Base-by-base conservation (phyloP, 2,113 vertebrate genomes). In the Tympanuchus pallidicinctus region DNA sequence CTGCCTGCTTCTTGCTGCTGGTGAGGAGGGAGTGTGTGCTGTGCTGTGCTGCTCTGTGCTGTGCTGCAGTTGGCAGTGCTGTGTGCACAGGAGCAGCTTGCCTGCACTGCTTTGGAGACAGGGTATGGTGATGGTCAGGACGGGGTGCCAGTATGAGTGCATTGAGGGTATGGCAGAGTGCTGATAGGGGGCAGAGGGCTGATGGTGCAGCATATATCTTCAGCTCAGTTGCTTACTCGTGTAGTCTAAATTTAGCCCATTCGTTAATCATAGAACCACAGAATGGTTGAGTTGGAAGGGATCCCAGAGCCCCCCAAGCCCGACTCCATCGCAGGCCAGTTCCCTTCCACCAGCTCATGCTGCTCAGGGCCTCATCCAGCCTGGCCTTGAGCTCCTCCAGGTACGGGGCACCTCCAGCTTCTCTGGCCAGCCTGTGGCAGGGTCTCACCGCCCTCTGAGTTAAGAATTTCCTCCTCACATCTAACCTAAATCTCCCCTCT, bases 31-130 rank as follows among this genome's bases (percentile, higher is more conserved):
- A 40, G 28, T 2, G 30, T 8, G 17, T 24, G 71, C 19, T 28
- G 74, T 25, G 61, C 48, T 1, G 0, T 0, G 5, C 40, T 1
- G 0, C 0, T 5, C 32, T 38, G 0, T 0, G 5, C 40, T 1
- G 0, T 0, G 4, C 32, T 38, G n/a, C 42, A 47, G 47, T 27
- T 27, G 54, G 11, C 4, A 3, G 18, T 38, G 48, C 13, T 15
- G 4, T 10, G 3, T 21, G 61, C 8, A 13, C 42, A 27, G 61
- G 14, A 8, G 27, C 12, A 32, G 25, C 57, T 47, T 47, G 28
- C 9, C n/a, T 30, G 78, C 1, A 2, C 74, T 70, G 1, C 56
- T 54, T n/a, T 2, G 11, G 74, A 52, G 45, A 27, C 0, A 27
- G 1, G 52, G 43, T 36, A 32, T 38, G 54, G 32, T 21, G 43